A percentile compares a stretch with the other conserved stretches of the same genome.
Conservation (phyloP, 2,113 vertebrate genomes). For the Glaucomys volans region DNA sequence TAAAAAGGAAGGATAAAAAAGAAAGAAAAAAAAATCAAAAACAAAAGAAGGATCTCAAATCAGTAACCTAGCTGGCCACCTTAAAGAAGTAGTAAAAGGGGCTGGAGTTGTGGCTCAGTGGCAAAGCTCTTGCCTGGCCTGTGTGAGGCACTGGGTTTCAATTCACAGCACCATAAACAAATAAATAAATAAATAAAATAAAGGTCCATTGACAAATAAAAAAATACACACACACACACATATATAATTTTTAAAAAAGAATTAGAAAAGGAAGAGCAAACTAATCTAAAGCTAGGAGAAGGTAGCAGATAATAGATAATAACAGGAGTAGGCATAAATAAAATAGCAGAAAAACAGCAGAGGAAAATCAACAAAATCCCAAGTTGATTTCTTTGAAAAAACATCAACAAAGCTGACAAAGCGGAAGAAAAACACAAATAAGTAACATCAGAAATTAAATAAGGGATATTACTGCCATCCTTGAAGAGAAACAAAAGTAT, state of each 20-base stretch:
- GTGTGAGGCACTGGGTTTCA: too few species aligned
- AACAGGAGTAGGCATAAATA: neutral
- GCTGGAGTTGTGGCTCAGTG: too few species aligned
- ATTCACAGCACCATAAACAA: too few species aligned
- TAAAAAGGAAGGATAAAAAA: neutral
- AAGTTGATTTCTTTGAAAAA: neutral
- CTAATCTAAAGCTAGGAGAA: neutral
- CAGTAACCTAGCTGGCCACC: neutral
- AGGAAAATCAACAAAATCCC: neutral
- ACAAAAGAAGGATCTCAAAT: neutral
- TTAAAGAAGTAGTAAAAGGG: neutral
- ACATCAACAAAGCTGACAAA: neutral
- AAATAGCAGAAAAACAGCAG: neutral
- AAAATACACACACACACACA: too few species aligned
- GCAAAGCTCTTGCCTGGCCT: too few species aligned
- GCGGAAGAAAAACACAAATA: neutral
- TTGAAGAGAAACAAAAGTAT: neutral
- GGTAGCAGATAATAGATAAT: neutral
- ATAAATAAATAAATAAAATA: too few species aligned
- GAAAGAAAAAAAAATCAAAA: too few species aligned
- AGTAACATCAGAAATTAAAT: neutral
- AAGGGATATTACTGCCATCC: neutral
- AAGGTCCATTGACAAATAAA: too few species aligned
- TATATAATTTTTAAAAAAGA: neutral
- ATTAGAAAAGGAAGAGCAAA: neutral